Conservation (phyloP, 2,888 invertebrate genomes). For the Meteorus cinctellus region DNA sequence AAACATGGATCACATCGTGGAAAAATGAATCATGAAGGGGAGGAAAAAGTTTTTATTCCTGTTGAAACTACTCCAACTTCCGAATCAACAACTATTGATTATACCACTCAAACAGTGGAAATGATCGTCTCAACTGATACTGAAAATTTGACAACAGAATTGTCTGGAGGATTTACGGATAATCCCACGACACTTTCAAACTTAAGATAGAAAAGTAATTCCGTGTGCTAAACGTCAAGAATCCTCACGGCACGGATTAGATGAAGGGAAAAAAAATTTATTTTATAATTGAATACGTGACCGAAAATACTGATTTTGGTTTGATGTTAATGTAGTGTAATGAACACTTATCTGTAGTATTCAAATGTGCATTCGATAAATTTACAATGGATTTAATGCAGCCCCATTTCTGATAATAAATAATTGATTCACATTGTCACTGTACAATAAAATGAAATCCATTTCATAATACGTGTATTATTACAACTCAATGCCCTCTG, state of each 20-base stretch:
- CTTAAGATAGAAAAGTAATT: conserved; percentile 10
- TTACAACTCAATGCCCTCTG: background rate
- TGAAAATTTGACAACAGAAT: conserved; percentile 3
- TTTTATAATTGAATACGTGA: conserved; percentile 9
- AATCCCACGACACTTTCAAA: conserved; percentile 3
- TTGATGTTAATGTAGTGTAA: background rate
- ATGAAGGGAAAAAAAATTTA: background rate
- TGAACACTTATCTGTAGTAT: background rate
- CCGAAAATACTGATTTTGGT: background rate
- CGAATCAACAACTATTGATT: conserved; percentile 10
- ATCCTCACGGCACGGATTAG: background rate
- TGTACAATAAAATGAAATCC: background rate
- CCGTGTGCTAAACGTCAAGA: background rate
- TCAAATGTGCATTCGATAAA: background rate
- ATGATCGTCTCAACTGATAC: conserved; percentile 1
- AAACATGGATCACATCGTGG: conserved; percentile 1
- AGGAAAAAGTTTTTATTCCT: background rate
- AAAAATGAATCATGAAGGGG: conserved; percentile 16
- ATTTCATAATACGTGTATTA: background rate
- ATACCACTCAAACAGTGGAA: background rate
- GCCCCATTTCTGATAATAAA: background rate
- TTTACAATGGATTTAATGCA: background rate
- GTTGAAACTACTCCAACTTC: conserved; percentile 16
- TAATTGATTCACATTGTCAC: background rate
- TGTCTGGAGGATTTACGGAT: conserved; percentile 4